Evolutionary conservation across 2,113 vertebrate genomes (phyloP), one percentile per base, ranked within the genome.

Genomic region (Emberiza fucata): DNA sequence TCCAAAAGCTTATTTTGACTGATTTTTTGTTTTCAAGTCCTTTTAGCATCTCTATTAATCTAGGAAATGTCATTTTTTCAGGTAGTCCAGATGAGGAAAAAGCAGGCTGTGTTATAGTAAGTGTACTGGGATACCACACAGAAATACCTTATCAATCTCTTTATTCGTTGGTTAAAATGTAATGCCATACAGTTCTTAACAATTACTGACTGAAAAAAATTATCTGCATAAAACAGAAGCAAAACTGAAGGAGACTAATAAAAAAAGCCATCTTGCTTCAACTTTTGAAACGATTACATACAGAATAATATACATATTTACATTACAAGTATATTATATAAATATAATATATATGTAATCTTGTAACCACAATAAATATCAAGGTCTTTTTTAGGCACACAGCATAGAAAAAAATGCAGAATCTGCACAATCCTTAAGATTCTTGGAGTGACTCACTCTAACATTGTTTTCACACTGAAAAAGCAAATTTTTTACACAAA

Each of bases 331-430:
- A 99, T 98, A 99, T 98, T 97, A 97, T 98, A 98, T 98, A 99
- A 99, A 99, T 99, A 98, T 99, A 98, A 98, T 98, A 97, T 98
- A 97, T 98, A 82, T 98, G 95, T 98, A 97, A 97, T 97, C 90
- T 98, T 98, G 97, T 98, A 98, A 98, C 95, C 97, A 98, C 98
- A 99, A 99, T 98, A 99, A 98, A 99, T 98, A 99, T 98, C 94
- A 98, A 98, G 98, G 94, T 94, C 61, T 96, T 98, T 97, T 98
- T 97, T 98, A 99, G 98, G 99, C 98, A 99, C 99, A 98, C 85
- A 97, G 97, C 97, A 97, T 98, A 97, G 97, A 97, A 98, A 97
- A 97, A 97, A 98, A 98, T 98, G 97, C 97, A 95, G 94, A 97
- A 95, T 97, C 97, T 97, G 98, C 98, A 98, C 96, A 96, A 97